Percentiles rank a stretch among this genome's conserved stretches.
phyloP scores from a whole-genome alignment of 2,797 vertebrate species.

The Molothrus ater region DNA sequence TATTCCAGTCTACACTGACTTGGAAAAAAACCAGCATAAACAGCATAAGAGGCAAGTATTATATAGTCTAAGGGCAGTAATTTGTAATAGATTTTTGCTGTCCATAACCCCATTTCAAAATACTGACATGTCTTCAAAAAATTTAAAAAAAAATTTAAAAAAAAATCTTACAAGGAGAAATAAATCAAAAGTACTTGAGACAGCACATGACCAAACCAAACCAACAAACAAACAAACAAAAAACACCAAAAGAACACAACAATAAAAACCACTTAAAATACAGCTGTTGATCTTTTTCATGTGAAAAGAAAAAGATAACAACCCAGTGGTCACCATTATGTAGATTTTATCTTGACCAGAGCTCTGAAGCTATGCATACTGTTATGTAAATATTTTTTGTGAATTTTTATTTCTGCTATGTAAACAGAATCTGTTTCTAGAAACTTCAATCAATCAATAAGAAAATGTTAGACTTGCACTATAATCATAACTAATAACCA shows the following conservation, averaged over 20 bases:
- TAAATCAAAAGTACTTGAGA: neutral
- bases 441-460: constrained; percentile 10
- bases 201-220: neutral
- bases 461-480: constrained; percentile 7
- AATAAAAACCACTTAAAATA: neutral
- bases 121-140: neutral
- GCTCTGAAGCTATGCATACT: neutral
- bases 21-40: neutral
- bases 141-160: neutral
- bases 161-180: neutral
- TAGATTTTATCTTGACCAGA: neutral
- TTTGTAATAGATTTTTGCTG: neutral
- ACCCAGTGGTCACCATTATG: neutral
- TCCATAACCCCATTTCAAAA: neutral
- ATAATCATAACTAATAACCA: neutral
- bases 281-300: neutral
- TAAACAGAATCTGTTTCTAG: constrained; percentile 25
- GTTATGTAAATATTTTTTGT: neutral
- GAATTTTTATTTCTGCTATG: neutral
- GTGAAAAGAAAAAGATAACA: neutral
- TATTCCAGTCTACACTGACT: neutral
- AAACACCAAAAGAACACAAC: accelerated
- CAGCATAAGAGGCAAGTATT: neutral
- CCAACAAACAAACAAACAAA: neutral
- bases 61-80: neutral